Evolutionary conservation across 2,113 vertebrate species (phyloP).

Genomic region (Anoura caudifer): DNA sequence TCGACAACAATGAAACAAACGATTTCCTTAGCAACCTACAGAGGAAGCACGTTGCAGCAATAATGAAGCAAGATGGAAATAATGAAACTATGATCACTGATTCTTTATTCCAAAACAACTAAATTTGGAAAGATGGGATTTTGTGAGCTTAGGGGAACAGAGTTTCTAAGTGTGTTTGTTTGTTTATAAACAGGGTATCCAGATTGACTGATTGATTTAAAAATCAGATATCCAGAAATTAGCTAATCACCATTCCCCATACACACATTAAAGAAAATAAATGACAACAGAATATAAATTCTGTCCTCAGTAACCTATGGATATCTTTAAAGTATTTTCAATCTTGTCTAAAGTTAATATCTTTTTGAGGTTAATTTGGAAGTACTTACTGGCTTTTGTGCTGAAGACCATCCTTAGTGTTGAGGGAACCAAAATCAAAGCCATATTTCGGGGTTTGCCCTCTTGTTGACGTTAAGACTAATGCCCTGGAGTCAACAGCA

Average conservation of each 20-base stretch:
- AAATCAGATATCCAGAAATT: conserved; percentile 85
- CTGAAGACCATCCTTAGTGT: not conserved
- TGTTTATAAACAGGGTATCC: not conserved
- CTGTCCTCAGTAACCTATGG: not conserved
- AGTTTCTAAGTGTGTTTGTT: not conserved
- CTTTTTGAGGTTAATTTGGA: conserved; percentile 14
- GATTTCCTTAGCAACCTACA: not conserved
- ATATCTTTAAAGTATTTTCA: conserved; percentile 7
- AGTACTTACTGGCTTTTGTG: conserved; percentile 21
- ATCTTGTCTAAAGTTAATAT: conserved; percentile 34
- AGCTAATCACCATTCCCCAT: conserved; percentile 85
- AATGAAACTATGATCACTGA: not conserved
- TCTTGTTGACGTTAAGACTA: conserved; percentile 31
- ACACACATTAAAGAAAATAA: conserved; percentile 13
- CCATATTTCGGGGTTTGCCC: not conserved
- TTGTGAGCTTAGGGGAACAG: not conserved
- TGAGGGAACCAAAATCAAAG: not conserved
- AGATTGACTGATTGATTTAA: not conserved
- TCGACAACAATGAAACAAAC: not conserved
- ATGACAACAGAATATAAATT: not conserved
- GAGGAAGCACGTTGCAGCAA: not conserved
- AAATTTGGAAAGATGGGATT: not conserved
- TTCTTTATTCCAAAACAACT: not conserved
- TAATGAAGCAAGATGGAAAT: not conserved
- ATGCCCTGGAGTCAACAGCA: not conserved